Evolutionary conservation across 1,140 invertebrate genomes (phyloP).

Genomic region (Orius insidiosus): DNA sequence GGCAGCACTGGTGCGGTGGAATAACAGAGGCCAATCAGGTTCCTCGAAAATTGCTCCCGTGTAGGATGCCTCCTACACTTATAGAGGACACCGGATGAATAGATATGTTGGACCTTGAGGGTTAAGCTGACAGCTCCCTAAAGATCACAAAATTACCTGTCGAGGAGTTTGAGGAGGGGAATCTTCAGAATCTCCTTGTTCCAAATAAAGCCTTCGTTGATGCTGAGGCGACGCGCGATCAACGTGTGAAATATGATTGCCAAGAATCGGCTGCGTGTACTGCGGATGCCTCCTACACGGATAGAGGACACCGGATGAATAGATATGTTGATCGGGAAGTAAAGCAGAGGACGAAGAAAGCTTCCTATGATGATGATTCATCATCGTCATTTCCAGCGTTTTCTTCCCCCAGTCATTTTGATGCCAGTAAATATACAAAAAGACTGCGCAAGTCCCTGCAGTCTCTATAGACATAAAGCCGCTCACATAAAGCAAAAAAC

Average conservation of each 20-base stretch:
- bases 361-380: constrained; percentile 27
- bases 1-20: no score
- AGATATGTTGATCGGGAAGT: constrained; percentile 16
- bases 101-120: no score
- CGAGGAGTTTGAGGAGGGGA: constrained; percentile 12
- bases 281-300: constrained; percentile 24
- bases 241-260: constrained; percentile 23
- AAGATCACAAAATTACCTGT: constrained; percentile 13
- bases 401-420: constrained; percentile 35
- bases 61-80: no score
- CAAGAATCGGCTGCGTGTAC: constrained; percentile 25
- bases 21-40: no score
- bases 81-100: no score
- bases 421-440: constrained; percentile 63
- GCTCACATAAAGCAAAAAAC: constrained; percentile 64
- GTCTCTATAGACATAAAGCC: constrained; percentile 69
- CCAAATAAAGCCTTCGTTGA: constrained; percentile 19
- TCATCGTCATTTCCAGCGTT: constrained; percentile 21
- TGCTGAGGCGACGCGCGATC: constrained; percentile 19
- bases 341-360: constrained; percentile 15
- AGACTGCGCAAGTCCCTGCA: constrained; percentile 68
- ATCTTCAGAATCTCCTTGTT: constrained; percentile 12
- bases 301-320: constrained; percentile 23
- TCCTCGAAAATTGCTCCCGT: no score
- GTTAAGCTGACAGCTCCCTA: no score